phyloP scores from a whole-genome alignment of 2,888 invertebrate species.

The Mythimna ferrago region DNA sequence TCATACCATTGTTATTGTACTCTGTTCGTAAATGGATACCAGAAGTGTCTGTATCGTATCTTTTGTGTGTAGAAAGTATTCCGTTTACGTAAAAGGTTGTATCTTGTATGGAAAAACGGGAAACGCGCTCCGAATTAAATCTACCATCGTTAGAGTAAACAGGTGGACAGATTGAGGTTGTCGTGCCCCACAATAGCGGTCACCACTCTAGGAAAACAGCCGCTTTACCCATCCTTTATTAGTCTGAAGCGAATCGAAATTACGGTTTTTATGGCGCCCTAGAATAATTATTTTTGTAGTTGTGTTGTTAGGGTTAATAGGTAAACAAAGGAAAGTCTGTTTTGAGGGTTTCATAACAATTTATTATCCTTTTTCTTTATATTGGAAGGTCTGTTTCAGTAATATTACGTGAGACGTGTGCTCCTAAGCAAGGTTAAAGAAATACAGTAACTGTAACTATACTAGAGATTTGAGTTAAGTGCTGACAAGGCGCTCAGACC shows the following conservation, averaged over 20 bases:
- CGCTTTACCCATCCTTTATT: constrained; percentile 31
- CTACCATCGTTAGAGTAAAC: constrained; percentile 59
- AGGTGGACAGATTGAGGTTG: constrained; percentile 39
- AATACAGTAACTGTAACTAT: no score
- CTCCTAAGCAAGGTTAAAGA: no score
- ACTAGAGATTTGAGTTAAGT: no score
- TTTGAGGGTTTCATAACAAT: no score
- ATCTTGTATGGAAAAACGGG: constrained; percentile 7
- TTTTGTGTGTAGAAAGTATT: constrained; percentile 29
- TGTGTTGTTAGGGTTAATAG: no score
- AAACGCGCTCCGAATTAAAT: constrained; percentile 47
- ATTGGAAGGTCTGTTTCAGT: no score
- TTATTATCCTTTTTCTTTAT: no score
- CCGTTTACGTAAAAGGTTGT: constrained; percentile 26
- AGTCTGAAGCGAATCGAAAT: constrained; percentile 49
- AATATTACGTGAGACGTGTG: no score
- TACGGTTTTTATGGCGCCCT: constrained; percentile 28
- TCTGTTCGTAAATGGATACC: constrained; percentile 11
- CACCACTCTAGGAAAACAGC: constrained; percentile 47
- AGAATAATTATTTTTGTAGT: constrained; percentile 17
- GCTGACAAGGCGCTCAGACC: no score
- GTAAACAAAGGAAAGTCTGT: no score
- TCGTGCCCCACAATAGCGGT: constrained; percentile 16
- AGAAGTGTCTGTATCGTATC: constrained; percentile 26
- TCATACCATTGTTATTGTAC: background rate